These are phyloP conservation scores for Harpalus rubripes DNA, from an alignment of 2,888 invertebrate genomes.

Conservation along the genomic window DNA sequence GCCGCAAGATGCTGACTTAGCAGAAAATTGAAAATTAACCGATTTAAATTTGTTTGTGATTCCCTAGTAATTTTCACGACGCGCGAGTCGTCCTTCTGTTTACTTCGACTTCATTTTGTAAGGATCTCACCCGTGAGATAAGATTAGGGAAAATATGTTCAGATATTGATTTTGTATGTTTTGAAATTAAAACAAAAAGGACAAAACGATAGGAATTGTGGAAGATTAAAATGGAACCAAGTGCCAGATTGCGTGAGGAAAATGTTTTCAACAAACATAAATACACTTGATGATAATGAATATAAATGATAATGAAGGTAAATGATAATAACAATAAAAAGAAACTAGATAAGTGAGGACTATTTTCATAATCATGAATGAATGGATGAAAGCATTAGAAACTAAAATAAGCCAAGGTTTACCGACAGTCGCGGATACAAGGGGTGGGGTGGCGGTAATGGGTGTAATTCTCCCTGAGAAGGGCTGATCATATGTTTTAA, in stretches of 20 bases:
- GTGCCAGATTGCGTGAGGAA: neutral
- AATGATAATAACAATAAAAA: neutral
- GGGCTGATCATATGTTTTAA: too few relatives aligned
- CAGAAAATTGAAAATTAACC: constrained; percentile 49
- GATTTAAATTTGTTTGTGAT: constrained; percentile 47
- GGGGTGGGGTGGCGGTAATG: too few relatives aligned
- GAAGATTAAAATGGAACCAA: neutral
- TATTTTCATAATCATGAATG: too few relatives aligned
- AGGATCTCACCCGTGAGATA: constrained; percentile 13
- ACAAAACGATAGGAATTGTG: neutral
- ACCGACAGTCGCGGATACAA: too few relatives aligned
- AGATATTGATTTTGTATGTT: constrained; percentile 26
- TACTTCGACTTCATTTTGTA: constrained; percentile 35
- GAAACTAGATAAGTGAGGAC: neutral
- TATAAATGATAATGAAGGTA: neutral
- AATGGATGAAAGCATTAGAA: too few relatives aligned
- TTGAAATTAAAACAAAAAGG: neutral
- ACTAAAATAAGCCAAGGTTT: too few relatives aligned
- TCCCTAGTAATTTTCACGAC: constrained; percentile 25
- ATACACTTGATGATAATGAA: neutral
- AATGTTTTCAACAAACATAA: neutral
- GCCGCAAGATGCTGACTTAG: constrained; percentile 6
- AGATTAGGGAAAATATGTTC: constrained; percentile 25
- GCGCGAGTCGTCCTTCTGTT: neutral
- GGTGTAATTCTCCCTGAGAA: too few relatives aligned